A percentile compares a stretch with the other conserved stretches of the same genome.
phyloP scores from a whole-genome alignment of 2,888 invertebrate species.

The Arenicola marina region DNA sequence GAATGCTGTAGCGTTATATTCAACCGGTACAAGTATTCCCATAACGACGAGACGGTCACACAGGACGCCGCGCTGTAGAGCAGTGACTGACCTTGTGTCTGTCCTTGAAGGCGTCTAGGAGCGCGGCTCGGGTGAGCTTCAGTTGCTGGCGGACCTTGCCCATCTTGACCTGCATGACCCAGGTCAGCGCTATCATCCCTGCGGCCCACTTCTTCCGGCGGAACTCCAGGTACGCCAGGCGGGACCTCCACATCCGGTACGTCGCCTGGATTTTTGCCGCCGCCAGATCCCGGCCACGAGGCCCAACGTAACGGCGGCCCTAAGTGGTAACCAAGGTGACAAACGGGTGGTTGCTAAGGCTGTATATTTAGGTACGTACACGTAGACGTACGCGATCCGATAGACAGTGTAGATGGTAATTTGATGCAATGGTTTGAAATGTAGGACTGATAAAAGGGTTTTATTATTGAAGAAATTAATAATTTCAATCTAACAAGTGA shows the following conservation, averaged over 20 bases:
- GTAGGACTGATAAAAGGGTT: too few species aligned
- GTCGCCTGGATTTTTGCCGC: slow-evolving; percentile 57
- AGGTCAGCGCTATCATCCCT: slow-evolving; percentile 59
- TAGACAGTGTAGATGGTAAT: too few species aligned
- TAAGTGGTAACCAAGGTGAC: too few species aligned
- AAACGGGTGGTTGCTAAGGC: too few species aligned
- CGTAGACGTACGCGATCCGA: too few species aligned
- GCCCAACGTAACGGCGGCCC: slow-evolving; percentile 54
- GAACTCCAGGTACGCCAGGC: slow-evolving; percentile 53
- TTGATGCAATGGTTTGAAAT: too few species aligned
- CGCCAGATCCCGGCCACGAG: slow-evolving; percentile 50
- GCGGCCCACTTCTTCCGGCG: slow-evolving; percentile 59
- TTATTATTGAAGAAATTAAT: too few species aligned
- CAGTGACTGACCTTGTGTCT: slow-evolving; percentile 46
- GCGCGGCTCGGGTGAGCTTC: slow-evolving; percentile 45
- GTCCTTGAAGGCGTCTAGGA: slow-evolving; percentile 49
- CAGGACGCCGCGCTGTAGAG: not conserved
- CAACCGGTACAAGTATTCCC: not conserved
- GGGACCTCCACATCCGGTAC: slow-evolving; percentile 47
- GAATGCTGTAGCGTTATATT: too few species aligned
- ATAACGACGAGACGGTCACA: not conserved
- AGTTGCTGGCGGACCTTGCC: slow-evolving; percentile 52
- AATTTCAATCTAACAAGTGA: too few species aligned
- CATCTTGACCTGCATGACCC: slow-evolving; percentile 61
- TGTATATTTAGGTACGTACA: too few species aligned